A percentile compares a stretch with the other conserved stretches of the same genome.
Conservation (phyloP, 1,140 invertebrate species). For the Bactericera cockerelli region DNA sequence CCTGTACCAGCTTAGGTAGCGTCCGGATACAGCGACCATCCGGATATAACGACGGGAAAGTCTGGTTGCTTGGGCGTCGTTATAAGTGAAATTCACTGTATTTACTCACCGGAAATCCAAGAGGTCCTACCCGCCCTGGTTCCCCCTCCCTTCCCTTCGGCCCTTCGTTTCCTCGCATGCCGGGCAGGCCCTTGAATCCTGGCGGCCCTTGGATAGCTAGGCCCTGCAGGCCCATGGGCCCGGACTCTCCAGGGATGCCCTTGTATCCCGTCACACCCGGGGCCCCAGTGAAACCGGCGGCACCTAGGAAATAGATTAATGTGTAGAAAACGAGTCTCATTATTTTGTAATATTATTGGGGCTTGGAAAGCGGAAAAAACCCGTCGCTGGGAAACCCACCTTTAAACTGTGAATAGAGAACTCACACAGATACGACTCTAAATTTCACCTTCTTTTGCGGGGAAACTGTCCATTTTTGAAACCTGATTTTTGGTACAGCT, state of each 20-base stretch:
- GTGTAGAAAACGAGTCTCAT: not conserved
- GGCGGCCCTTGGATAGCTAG: not conserved
- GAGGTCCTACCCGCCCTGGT: constrained; percentile 25
- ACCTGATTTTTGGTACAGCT: too few species aligned
- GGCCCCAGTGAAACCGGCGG: constrained; percentile 12
- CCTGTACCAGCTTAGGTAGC: too few species aligned
- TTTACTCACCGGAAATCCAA: constrained; percentile 25
- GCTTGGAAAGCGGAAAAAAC: not conserved
- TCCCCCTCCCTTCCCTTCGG: constrained; percentile 23
- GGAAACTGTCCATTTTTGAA: too few species aligned
- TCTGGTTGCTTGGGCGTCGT: too few species aligned
- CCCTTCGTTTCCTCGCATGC: constrained; percentile 23
- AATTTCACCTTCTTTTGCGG: not conserved
- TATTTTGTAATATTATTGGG: not conserved
- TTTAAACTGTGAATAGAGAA: not conserved
- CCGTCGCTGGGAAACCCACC: not conserved
- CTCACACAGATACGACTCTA: not conserved
- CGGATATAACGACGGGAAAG: too few species aligned
- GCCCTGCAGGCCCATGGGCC: constrained; percentile 36
- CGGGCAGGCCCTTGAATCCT: constrained; percentile 16
- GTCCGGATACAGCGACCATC: too few species aligned
- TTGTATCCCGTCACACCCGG: constrained; percentile 15
- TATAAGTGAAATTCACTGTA: too few species aligned
- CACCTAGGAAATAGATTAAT: constrained; percentile 8
- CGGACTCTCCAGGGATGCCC: constrained; percentile 34